Evolutionary conservation across 2,113 vertebrate species (phyloP).

Genomic region (Orientallactaga bullata): DNA sequence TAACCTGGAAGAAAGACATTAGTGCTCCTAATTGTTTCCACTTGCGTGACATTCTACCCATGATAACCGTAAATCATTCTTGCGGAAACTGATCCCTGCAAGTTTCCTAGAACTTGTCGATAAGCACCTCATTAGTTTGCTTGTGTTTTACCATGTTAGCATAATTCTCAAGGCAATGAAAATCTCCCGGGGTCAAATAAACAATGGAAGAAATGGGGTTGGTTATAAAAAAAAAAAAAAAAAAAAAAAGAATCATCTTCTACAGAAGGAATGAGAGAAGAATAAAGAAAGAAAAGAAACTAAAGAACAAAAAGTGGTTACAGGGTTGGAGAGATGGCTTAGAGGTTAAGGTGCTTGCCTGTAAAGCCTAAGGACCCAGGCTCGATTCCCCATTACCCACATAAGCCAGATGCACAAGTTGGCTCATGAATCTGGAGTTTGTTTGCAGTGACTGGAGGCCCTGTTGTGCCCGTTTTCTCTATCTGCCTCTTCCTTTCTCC

Average conservation of each 20-base stretch:
- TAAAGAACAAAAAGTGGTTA: neutral
- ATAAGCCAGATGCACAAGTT: too few relatives aligned
- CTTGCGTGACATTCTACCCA: constrained; percentile 64
- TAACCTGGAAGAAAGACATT: constrained; percentile 58
- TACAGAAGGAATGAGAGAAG: constrained; percentile 4
- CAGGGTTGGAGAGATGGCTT: too few relatives aligned
- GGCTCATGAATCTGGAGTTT: too few relatives aligned
- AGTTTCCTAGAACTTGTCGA: constrained; percentile 46
- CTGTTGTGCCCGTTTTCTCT: too few relatives aligned
- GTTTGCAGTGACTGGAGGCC: too few relatives aligned
- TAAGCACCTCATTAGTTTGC: constrained; percentile 68
- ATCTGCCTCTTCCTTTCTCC: too few relatives aligned
- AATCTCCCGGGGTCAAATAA: constrained; percentile 18
- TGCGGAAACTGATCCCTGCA: constrained; percentile 39
- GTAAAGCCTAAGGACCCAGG: too few relatives aligned
- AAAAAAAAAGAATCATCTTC: constrained; percentile 3
- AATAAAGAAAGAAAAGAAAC: neutral
- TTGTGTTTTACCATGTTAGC: constrained; percentile 58
- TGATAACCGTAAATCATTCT: constrained; percentile 55
- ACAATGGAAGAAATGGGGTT: neutral
- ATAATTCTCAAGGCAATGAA: constrained; percentile 66
- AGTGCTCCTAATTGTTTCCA: constrained; percentile 68
- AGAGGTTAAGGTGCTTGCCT: too few relatives aligned
- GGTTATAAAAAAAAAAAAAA: constrained; percentile 56
- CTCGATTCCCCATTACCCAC: too few relatives aligned